phyloP scores from a whole-genome alignment of 2,113 vertebrate species.

The Caloenas nicobarica region DNA sequence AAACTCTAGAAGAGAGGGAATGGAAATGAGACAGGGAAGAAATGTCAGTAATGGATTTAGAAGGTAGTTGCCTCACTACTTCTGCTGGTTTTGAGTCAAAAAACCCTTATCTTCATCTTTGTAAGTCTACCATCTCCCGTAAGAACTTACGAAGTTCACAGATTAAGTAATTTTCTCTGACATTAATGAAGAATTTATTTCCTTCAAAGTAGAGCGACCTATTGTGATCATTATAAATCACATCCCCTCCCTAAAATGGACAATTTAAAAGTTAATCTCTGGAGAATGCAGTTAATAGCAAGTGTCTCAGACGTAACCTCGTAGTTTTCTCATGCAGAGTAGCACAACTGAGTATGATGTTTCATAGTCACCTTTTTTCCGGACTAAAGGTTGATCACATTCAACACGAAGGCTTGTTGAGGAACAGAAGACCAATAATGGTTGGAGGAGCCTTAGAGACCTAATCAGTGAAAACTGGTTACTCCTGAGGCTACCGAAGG shows the following conservation, averaged over 20 bases:
- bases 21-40: background rate
- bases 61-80: background rate
- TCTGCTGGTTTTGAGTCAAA: background rate
- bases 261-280: background rate
- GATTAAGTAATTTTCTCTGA: background rate
- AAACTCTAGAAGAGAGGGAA: background rate
- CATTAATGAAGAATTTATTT: background rate
- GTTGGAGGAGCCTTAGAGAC: background rate
- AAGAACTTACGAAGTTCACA: background rate
- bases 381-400: background rate
- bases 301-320: background rate
- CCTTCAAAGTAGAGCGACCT: background rate
- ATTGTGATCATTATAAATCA: background rate
- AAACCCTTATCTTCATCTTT: background rate
- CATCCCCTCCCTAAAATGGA: background rate
- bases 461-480: background rate
- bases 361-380: background rate
- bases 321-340: background rate
- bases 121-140: background rate
- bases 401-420: background rate
- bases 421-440: background rate
- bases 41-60: background rate
- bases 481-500: background rate
- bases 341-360: background rate
- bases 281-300: background rate